Evolutionary conservation across 30 jellyfish, hydroid and myxozoan species (phyloP).

Genomic region (Calvadosia cruxmelitensis): DNA sequence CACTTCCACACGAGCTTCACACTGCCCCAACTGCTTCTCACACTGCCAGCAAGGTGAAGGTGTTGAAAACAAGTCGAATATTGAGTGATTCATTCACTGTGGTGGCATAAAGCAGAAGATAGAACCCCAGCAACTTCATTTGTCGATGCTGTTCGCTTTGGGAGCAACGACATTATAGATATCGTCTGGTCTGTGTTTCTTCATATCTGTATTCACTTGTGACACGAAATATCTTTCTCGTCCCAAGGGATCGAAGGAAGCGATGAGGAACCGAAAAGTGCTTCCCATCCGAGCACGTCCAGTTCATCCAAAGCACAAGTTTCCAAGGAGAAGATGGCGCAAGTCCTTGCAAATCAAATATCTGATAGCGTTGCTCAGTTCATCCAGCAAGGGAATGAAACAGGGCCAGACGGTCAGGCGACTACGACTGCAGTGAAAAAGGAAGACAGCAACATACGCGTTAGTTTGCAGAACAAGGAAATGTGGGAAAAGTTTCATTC

Average conservation of each 20-base stretch:
- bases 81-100: too few species aligned
- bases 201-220: too few species aligned
- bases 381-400: not conserved
- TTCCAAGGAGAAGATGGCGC: not conserved
- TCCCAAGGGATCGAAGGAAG: not conserved
- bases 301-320: not conserved
- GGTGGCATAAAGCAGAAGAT: too few species aligned
- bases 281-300: not conserved
- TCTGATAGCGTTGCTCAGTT: not conserved
- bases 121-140: too few species aligned
- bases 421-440: slow-evolving; percentile 4
- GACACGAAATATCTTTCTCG: too few species aligned
- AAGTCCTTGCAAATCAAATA: not conserved
- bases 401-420: not conserved
- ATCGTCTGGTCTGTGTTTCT: too few species aligned
- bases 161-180: too few species aligned
- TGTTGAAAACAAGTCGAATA: not conserved
- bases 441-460: slow-evolving; percentile 56
- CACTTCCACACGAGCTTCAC: not conserved
- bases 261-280: not conserved
- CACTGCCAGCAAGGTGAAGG: not conserved
- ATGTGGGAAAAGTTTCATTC: slow-evolving; percentile 85
- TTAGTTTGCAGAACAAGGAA: slow-evolving; percentile 63
- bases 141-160: too few species aligned
- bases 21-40: not conserved